A percentile compares a stretch with the other conserved stretches of the same genome.
phyloP scores from a whole-genome alignment of 2,113 vertebrate species.

The Toxotes jaculatrix region DNA sequence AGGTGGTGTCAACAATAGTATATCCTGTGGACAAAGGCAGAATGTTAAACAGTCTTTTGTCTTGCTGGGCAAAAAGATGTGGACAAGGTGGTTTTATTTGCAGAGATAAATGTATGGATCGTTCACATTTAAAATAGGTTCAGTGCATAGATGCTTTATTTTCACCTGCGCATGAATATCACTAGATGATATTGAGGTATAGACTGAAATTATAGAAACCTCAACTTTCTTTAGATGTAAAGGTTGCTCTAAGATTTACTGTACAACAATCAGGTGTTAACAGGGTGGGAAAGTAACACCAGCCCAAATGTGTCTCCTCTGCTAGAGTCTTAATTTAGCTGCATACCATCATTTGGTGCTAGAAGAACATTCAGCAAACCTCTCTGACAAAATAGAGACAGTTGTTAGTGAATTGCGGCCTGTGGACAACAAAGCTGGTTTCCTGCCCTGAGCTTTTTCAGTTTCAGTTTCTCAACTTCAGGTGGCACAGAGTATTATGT shows the following conservation, averaged over 20 bases:
- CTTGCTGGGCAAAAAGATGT: neutral
- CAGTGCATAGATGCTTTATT: constrained; percentile 52
- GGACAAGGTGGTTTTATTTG: constrained; percentile 10
- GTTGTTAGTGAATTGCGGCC: neutral
- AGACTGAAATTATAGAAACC: constrained; percentile 29
- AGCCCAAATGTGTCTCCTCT: constrained; percentile 16
- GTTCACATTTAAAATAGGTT: constrained; percentile 57
- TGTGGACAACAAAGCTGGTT: constrained; percentile 26
- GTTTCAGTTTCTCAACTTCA: neutral
- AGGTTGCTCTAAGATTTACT: constrained; percentile 31
- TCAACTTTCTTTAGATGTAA: constrained; percentile 42
- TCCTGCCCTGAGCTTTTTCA: constrained; percentile 26
- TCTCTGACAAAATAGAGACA: constrained; percentile 7
- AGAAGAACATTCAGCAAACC: constrained; percentile 23
- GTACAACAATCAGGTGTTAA: constrained; percentile 31
- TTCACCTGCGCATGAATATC: constrained; percentile 57
- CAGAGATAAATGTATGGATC: constrained; percentile 35
- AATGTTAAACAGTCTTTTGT: constrained; percentile 20
- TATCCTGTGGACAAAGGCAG: constrained; percentile 35
- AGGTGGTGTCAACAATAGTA: constrained; percentile 32
- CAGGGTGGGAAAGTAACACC: constrained; percentile 16
- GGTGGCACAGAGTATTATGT: neutral
- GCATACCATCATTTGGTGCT: constrained; percentile 46
- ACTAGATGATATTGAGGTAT: constrained; percentile 34
- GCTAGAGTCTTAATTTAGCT: constrained; percentile 19